phyloP scores from a whole-genome alignment of 2,888 invertebrate genomes.

The Eristalinus aeneus region DNA sequence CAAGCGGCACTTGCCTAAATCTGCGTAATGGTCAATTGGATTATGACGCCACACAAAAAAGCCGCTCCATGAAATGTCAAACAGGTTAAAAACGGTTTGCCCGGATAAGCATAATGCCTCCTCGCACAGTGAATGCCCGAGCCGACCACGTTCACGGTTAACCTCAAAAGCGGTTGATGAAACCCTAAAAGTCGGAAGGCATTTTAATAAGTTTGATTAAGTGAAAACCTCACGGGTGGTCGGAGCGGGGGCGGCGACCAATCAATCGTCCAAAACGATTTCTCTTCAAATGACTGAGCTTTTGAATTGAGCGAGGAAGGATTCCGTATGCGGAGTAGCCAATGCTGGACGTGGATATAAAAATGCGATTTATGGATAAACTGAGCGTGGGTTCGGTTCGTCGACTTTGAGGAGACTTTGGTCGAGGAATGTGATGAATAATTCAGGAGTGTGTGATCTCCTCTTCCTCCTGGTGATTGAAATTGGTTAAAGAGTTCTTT shows the following conservation, averaged over 20 bases:
- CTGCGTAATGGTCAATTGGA: neutral
- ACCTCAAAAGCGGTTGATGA: conserved; percentile 2
- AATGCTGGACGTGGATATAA: neutral
- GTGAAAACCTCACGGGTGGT: neutral
- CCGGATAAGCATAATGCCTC: neutral
- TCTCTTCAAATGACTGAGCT: conserved; percentile 4
- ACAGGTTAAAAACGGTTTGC: neutral
- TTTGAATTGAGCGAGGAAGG: neutral
- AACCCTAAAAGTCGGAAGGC: neutral
- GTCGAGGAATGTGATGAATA: neutral
- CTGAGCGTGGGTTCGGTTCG: neutral
- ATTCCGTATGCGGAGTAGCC: neutral
- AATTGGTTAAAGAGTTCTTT: neutral
- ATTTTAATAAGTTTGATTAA: neutral
- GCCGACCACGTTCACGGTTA: neutral
- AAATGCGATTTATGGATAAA: neutral
- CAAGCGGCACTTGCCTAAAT: neutral
- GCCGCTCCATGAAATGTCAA: neutral
- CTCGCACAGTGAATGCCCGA: neutral
- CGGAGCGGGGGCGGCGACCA: neutral
- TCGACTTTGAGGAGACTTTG: neutral
- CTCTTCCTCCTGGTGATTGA: neutral
- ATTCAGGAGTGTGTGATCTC: neutral
- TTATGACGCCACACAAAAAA: neutral
- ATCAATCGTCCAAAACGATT: neutral